Evolutionary conservation across 2,888 invertebrate genomes (phyloP).

Genomic region (Sipha maydis): DNA sequence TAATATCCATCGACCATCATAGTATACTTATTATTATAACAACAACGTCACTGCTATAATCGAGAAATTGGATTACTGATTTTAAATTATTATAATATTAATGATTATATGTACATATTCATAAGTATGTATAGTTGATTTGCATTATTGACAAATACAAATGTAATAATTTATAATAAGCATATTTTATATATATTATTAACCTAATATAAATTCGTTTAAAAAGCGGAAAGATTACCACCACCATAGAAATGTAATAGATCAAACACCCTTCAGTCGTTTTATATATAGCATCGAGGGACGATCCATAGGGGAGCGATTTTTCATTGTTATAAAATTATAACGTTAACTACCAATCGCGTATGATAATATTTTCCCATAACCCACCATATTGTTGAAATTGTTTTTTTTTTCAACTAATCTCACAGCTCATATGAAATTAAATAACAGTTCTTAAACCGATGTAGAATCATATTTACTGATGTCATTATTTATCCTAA

Average conservation of each 20-base stretch:
- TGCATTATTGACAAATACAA: neutral
- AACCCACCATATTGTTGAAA: conserved; percentile 27
- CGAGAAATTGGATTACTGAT: neutral
- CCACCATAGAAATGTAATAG: conserved; percentile 23
- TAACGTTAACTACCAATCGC: conserved; percentile 41
- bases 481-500: neutral
- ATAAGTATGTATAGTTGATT: neutral
- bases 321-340: conserved; percentile 23
- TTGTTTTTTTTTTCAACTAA: neutral
- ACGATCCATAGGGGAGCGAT: conserved; percentile 16
- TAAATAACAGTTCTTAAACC: neutral
- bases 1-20: conserved; percentile 31
- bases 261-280: conserved; percentile 35
- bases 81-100: neutral
- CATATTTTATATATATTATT: neutral
- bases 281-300: neutral
- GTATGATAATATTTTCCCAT: neutral
- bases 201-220: conserved; percentile 19
- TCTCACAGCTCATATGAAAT: neutral
- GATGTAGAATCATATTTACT: neutral
- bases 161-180: neutral
- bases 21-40: neutral
- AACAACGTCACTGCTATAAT: neutral
- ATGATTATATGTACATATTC: neutral
- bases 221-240: neutral